Percentiles rank a stretch among this genome's conserved stretches.
phyloP scores from a whole-genome alignment of 2,888 invertebrate species.

The Heterodera filipjevi region DNA sequence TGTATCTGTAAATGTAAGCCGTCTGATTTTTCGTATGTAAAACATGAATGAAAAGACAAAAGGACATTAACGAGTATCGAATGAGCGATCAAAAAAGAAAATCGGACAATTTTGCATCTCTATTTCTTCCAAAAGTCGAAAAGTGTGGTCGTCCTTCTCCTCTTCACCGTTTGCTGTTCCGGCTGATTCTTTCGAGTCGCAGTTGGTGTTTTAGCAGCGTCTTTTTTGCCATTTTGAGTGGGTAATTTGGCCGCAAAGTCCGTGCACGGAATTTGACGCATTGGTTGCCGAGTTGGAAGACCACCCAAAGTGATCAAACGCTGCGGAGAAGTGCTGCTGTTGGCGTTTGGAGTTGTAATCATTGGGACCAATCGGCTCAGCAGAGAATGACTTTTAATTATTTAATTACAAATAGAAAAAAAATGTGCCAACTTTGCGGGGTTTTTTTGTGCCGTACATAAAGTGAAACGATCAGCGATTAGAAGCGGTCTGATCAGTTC shows the following conservation, averaged over 20 bases:
- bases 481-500: not conserved
- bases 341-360: not conserved
- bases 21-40: not conserved
- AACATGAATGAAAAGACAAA: not conserved
- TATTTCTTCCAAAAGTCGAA: constrained; percentile 7
- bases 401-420: too few species aligned
- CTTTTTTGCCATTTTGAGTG: not conserved
- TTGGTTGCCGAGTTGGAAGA: not conserved
- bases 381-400: not conserved
- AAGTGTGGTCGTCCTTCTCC: not conserved
- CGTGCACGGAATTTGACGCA: not conserved
- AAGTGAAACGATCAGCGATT: not conserved
- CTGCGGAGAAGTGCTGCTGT: not conserved
- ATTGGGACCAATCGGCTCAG: not conserved
- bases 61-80: not conserved
- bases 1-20: not conserved
- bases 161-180: not conserved
- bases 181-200: not conserved
- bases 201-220: not conserved
- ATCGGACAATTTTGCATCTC: not conserved
- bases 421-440: not conserved
- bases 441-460: not conserved
- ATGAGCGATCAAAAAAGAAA: not conserved
- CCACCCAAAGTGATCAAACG: not conserved
- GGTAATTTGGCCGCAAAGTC: not conserved